Percentiles rank a stretch among this genome's conserved stretches.
phyloP scores from a whole-genome alignment of 2,113 vertebrate genomes.

The Myodes glareolus region DNA sequence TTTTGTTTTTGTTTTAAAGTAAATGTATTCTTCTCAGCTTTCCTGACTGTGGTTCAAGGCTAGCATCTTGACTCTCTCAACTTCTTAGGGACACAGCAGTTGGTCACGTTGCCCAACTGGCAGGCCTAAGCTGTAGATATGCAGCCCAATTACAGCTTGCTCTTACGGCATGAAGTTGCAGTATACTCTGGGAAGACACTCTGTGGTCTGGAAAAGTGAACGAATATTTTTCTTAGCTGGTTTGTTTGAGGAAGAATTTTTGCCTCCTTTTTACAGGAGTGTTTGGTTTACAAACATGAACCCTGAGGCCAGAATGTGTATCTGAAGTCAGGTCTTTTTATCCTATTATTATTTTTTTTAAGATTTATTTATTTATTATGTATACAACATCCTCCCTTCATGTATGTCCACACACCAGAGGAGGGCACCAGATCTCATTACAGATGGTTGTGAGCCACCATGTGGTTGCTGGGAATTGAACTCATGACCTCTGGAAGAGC shows the following conservation, averaged over 20 bases:
- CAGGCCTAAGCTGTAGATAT: neutral
- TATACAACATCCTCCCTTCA: no score
- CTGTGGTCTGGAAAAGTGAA: slow-evolving; percentile 29
- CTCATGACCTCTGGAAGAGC: no score
- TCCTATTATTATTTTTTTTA: neutral
- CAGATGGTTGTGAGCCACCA: no score
- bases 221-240: neutral
- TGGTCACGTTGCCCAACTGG: slow-evolving; percentile 25
- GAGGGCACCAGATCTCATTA: no score
- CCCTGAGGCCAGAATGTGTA: neutral
- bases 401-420: no score
- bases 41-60: neutral
- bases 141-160: neutral
- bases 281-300: neutral
- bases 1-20: slow-evolving; percentile 54
- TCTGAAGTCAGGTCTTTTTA: slow-evolving; percentile 33
- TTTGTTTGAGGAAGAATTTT: neutral
- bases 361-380: no score
- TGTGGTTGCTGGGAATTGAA: no score
- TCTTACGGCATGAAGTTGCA: slow-evolving; percentile 2
- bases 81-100: slow-evolving; percentile 45
- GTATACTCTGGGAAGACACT: neutral
- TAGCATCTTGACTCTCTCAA: slow-evolving; percentile 8
- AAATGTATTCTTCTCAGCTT: neutral
- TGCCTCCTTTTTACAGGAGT: neutral